Evolutionary conservation across 2,888 invertebrate genomes (phyloP), one percentile per base, ranked within the genome.

Genomic region (Trichogramma dendrolimi): DNA sequence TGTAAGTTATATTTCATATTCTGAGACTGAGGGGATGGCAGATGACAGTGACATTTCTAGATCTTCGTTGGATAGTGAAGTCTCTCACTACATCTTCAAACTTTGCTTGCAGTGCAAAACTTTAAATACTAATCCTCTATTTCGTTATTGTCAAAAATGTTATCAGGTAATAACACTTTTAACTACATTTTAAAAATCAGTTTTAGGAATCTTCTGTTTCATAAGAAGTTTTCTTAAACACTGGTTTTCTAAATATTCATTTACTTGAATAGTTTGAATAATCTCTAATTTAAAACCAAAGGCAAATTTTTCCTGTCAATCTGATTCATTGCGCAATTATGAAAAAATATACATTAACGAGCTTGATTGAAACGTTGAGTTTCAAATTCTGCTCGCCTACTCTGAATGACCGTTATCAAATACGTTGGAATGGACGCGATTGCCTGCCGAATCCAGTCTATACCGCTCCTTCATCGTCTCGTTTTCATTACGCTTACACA

Each of bases 61-160:
- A 10, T 70, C 68, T 14, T 73, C 75, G 0, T 63, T 71, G 1
- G 78, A 78, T 65, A 72, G 73, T 48, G 86, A 86, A 75, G 75
- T 84, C 49, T 83, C 83, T 66, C 79, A 79, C 63, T 80, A 82
- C 69, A 87, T 85, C 76, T 88, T 86, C 79, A 83, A 85, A 83
- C 80, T 81, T 60, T 89, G 89, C 75, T 82, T 85, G 14, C 85
- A 85, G 72, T 89, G 89, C 79, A 82, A 83, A 55, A 75, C 78
- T 68, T 85, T 83, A 73, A 84, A 87, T 75, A 79, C 80, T 69
- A 86, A 86, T 80, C 86, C 87, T 47, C 79, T 83, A 61, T 88
- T 84, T 74, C 80, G 86, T 66, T 88, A 85, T 80, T 89, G 89
- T 78, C 84, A 86, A 75, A 85, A 85, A 79, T 89, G 88, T 75